Conservation (phyloP, 1,140 invertebrate genomes). For the Nomia melanderi region DNA sequence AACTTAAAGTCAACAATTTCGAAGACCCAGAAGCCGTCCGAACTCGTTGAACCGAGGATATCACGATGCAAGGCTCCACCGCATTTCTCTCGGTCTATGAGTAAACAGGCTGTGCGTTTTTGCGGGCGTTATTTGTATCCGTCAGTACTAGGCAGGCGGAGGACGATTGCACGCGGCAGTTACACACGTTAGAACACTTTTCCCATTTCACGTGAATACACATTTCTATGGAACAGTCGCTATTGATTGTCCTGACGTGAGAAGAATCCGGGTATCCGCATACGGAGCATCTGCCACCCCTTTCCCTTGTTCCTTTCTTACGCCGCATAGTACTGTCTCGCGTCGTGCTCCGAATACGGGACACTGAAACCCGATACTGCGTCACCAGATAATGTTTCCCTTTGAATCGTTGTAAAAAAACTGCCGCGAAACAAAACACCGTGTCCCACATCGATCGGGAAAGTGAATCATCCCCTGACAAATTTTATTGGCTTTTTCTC, state of each 20-base stretch:
- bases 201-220: constrained; percentile 55
- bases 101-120: constrained; percentile 23
- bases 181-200: constrained; percentile 27
- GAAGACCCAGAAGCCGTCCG: too few relatives aligned
- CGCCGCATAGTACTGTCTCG: not conserved
- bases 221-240: constrained; percentile 59
- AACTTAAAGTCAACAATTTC: too few relatives aligned
- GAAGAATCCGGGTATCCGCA: constrained; percentile 53
- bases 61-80: not conserved
- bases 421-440: not conserved
- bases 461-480: not conserved
- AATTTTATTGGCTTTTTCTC: not conserved
- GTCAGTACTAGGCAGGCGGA: not conserved
- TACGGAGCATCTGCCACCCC: constrained; percentile 31
- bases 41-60: not conserved
- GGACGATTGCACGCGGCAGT: constrained; percentile 4
- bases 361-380: constrained; percentile 17
- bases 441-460: not conserved
- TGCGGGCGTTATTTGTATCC: constrained; percentile 33
- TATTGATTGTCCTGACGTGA: constrained; percentile 68
- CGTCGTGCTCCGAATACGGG: constrained; percentile 34
- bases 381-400: constrained; percentile 21
- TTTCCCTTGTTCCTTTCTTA: constrained; percentile 21
- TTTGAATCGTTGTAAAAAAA: constrained; percentile 7
- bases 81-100: not conserved